Evolutionary conservation across 53 echinoderm and acorn worm genomes (phyloP), one percentile per base, ranked within the genome.

Genomic region (Actinopyga echinites): DNA sequence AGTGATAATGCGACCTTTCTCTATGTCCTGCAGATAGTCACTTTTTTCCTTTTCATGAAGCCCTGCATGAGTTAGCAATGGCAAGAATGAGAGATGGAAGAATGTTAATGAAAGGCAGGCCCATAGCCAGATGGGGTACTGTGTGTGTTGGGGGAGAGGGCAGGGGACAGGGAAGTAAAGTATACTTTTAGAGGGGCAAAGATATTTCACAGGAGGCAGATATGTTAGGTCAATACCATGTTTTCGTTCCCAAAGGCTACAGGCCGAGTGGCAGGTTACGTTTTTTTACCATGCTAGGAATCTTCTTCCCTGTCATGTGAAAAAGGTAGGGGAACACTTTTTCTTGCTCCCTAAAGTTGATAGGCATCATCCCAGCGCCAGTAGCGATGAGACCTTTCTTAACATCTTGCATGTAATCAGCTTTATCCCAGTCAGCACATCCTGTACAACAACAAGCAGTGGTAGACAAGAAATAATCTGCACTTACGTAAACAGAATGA

Each of bases 301-400:
- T 82, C 63, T 82, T 86, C 4, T 33, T 62, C 40, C 61, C 86
- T 29, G 80, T 25, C 69, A 82, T 74, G 53, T 80, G 59, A 22
- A 80, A 80, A 40, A 86, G 49, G 81, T 79, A 86, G n/a, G 85
- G 90, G 56, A 90, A 17, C 28, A 75, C 69, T 73, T 90, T 90
- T 37, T 30, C 38, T 37, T 86, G 85, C 29, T 90, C 90, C 35
- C 49, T 79, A 23, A 38, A 49, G 22, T 37, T 86, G 10, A 80
- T 61, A 36, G 90, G 85, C 28, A 89, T 65, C 69, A 81, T 6
- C 0, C 45, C 44, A 9, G 56, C 49, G 12, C 30, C 34, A 11
- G 57, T 79, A 29, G 29, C 13, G 8, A 89, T 65, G 24, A 79
- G 55, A 34, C 89, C 89, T 30, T 84, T 75, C 21, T 67, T 85